Conservation (phyloP, 2,888 invertebrate genomes). For the Osmoderma eremita region DNA sequence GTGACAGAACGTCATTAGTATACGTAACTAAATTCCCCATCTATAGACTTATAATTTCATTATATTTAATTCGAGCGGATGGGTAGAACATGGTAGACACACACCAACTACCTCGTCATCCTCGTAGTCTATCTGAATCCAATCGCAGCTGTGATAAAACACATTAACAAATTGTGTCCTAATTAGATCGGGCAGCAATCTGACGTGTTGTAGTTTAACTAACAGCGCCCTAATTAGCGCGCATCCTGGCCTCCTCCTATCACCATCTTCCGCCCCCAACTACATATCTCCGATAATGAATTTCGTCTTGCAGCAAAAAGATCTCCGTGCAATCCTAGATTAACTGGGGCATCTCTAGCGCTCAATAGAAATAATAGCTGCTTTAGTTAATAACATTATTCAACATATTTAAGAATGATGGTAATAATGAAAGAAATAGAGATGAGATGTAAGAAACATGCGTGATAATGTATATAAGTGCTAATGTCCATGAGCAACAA, state of each 20-base stretch:
- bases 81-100: constrained; percentile 49
- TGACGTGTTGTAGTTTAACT: constrained; percentile 62
- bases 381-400: too few species aligned
- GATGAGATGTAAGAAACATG: too few species aligned
- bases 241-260: constrained; percentile 36
- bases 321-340: neutral
- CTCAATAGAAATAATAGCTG: too few species aligned
- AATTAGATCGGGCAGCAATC: constrained; percentile 65
- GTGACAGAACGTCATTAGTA: constrained; percentile 22
- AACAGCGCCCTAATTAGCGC: constrained; percentile 59
- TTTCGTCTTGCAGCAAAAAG: neutral
- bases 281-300: constrained; percentile 12
- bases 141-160: constrained; percentile 64
- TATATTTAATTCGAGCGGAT: constrained; percentile 57
- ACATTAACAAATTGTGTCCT: constrained; percentile 66
- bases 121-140: constrained; percentile 53
- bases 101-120: constrained; percentile 34
- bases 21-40: constrained; percentile 44
- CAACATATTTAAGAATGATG: too few species aligned
- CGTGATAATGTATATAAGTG: too few species aligned
- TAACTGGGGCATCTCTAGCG: too few species aligned
- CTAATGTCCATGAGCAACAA: too few species aligned
- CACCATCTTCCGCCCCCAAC: constrained; percentile 31
- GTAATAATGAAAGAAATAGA: too few species aligned
- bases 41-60: constrained; percentile 60